Conservation (phyloP, 1,140 invertebrate species). For the Vanessa atalanta region DNA sequence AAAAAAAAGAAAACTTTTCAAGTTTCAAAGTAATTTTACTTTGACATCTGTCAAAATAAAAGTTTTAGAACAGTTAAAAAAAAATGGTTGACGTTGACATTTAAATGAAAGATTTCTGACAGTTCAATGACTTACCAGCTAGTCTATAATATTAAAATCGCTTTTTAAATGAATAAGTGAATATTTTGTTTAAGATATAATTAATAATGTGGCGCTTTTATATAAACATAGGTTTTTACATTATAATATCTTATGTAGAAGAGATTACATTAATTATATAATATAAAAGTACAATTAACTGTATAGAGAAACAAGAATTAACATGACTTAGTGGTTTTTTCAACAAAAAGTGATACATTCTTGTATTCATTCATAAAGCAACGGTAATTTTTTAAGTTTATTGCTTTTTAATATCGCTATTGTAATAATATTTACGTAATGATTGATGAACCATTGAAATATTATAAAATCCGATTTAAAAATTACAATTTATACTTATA, state of each 20-base stretch:
- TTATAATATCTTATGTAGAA: conserved; percentile 11
- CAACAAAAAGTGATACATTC: too few relatives aligned
- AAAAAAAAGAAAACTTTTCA: background rate
- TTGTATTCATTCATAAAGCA: too few relatives aligned
- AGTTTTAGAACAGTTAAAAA: background rate
- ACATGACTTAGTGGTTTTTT: background rate
- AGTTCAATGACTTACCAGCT: conserved; percentile 41
- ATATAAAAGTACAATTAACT: conserved; percentile 29
- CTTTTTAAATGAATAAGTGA: conserved; percentile 36
- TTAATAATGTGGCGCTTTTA: conserved; percentile 24
- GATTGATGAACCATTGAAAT: conserved; percentile 9
- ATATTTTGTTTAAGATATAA: conserved; percentile 16
- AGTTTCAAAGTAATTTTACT: too few relatives aligned
- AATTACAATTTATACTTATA: background rate
- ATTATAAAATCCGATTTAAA: conserved; percentile 10
- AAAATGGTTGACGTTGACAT: background rate
- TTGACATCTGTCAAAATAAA: too few relatives aligned
- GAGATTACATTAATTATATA: conserved; percentile 20
- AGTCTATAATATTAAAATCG: conserved; percentile 49
- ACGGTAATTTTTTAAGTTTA: too few relatives aligned
- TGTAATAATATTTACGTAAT: too few relatives aligned
- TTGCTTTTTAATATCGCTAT: too few relatives aligned
- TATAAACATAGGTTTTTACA: conserved; percentile 18
- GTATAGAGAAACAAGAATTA: conserved; percentile 11
- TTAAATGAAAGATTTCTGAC: conserved; percentile 26